A percentile compares a stretch with the other conserved stretches of the same genome.
Conservation (phyloP, 1,140 invertebrate species). For the Rhopalosiphum maidis region DNA sequence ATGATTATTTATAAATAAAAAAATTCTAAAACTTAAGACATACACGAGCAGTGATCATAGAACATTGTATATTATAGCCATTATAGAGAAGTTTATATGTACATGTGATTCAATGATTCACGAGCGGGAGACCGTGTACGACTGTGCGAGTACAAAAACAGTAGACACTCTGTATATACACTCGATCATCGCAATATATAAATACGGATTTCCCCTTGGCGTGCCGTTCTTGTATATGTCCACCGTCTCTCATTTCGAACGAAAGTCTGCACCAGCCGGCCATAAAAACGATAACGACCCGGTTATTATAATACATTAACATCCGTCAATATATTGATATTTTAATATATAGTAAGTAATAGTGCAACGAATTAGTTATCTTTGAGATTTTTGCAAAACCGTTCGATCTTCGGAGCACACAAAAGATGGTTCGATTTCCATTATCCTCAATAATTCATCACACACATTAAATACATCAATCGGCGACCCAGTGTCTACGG, state of each 20-base stretch:
- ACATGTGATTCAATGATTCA: too few relatives aligned
- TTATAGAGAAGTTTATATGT: too few relatives aligned
- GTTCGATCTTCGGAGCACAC: neutral
- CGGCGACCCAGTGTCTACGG: neutral
- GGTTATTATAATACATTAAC: neutral
- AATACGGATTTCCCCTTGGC: neutral
- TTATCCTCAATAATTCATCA: neutral
- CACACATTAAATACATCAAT: neutral
- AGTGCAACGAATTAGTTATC: neutral
- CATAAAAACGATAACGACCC: neutral
- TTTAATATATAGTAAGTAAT: too few relatives aligned
- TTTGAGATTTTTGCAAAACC: neutral
- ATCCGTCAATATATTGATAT: neutral
- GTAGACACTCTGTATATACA: neutral
- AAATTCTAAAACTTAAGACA: too few relatives aligned
- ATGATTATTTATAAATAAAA: too few relatives aligned
- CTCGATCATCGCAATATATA: neutral
- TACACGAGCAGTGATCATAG: too few relatives aligned
- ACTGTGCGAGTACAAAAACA: neutral
- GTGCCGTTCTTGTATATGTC: neutral
- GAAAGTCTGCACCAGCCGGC: neutral
- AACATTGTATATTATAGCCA: too few relatives aligned
- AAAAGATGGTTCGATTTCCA: conserved; percentile 8
- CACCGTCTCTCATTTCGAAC: neutral
- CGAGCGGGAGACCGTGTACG: too few relatives aligned